phyloP scores from a whole-genome alignment of 2,888 invertebrate species.

The Trichopoda pennipes region DNA sequence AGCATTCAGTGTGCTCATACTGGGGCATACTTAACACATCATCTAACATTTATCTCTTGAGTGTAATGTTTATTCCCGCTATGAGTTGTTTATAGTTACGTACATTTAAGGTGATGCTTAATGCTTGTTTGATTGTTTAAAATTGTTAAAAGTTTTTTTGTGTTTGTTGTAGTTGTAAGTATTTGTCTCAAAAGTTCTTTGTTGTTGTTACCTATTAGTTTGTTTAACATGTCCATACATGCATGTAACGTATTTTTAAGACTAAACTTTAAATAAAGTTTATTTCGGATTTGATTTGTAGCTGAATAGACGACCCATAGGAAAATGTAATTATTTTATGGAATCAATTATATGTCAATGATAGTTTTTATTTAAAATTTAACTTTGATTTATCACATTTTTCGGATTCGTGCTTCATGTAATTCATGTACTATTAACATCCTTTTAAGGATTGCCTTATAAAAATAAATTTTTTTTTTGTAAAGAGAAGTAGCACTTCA shows the following conservation, averaged over 20 bases:
- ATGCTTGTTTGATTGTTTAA: conserved; percentile 41
- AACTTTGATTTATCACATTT: too few relatives aligned
- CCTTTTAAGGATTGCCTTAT: too few relatives aligned
- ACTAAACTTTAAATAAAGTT: conserved; percentile 1
- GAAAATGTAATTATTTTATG: too few relatives aligned
- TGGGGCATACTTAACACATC: too few relatives aligned
- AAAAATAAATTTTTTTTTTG: too few relatives aligned
- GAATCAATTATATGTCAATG: too few relatives aligned
- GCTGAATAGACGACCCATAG: not conserved
- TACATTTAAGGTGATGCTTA: conserved; percentile 40
- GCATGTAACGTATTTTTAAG: conserved; percentile 41
- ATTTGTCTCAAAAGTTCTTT: conserved; percentile 36
- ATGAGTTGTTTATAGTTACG: not conserved
- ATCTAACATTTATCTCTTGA: not conserved
- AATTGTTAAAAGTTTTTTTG: conserved; percentile 37
- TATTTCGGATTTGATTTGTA: not conserved
- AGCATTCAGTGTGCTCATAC: too few relatives aligned
- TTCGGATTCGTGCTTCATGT: too few relatives aligned
- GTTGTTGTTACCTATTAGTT: conserved; percentile 37
- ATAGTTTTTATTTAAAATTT: too few relatives aligned
- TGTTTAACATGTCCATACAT: conserved; percentile 42
- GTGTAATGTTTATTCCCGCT: conserved; percentile 19
- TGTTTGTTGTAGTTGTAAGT: conserved; percentile 12
- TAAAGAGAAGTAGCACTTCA: too few relatives aligned
- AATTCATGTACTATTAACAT: too few relatives aligned